phyloP scores from a whole-genome alignment of 2,888 invertebrate species.

The Panorpa germanica region DNA sequence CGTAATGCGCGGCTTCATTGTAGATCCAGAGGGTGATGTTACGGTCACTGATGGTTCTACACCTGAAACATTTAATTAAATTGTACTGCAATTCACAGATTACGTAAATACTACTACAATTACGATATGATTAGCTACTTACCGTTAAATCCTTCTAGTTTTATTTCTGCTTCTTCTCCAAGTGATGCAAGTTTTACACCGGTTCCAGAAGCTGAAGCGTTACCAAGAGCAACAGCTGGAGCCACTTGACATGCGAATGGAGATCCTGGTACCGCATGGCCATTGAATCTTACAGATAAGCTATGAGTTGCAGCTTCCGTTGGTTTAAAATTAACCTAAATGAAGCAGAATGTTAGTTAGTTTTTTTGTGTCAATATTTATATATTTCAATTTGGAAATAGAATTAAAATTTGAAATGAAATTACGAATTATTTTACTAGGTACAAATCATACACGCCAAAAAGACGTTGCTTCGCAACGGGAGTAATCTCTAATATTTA shows the following conservation, averaged over 20 bases:
- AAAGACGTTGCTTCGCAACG: no score
- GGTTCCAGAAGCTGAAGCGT: slow-evolving; percentile 27
- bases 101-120: slow-evolving; percentile 9
- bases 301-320: slow-evolving; percentile 84
- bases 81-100: slow-evolving; percentile 7
- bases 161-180: slow-evolving; percentile 31
- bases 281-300: slow-evolving; percentile 70
- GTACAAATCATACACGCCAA: no score
- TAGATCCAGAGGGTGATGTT: slow-evolving; percentile 68
- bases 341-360: no score
- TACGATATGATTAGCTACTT: slow-evolving; percentile 5
- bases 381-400: no score
- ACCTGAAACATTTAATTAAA: slow-evolving; percentile 19
- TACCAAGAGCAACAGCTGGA: slow-evolving; percentile 37
- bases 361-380: no score
- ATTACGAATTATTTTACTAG: no score
- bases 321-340: slow-evolving; percentile 81
- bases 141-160: slow-evolving; percentile 32
- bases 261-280: slow-evolving; percentile 66
- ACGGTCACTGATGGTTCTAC: slow-evolving; percentile 53
- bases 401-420: no score
- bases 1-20: slow-evolving; percentile 51
- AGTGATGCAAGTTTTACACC: slow-evolving; percentile 23
- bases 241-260: slow-evolving; percentile 83
- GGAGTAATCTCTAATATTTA: no score